These are phyloP conservation scores for Barbus barbus DNA, from an alignment of 2,113 vertebrate genomes.

Conservation along the genomic window DNA sequence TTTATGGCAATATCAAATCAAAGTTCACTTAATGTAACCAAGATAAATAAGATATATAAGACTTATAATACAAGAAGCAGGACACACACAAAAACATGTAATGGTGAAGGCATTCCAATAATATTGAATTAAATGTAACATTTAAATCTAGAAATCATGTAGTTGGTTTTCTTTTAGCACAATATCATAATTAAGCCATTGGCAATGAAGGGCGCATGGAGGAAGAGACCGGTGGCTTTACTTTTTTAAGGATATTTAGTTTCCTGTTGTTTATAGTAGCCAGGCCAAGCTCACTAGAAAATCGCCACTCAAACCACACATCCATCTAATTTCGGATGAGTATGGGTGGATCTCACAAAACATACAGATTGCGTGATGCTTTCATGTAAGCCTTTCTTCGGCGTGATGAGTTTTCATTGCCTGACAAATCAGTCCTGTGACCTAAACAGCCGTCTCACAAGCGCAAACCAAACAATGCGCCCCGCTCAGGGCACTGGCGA, in stretches of 20 bases:
- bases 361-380: constrained; percentile 50
- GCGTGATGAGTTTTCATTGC: constrained; percentile 48
- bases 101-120: background rate
- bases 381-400: constrained; percentile 29
- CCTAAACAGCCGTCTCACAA: constrained; percentile 30
- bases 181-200: background rate
- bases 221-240: background rate
- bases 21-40: background rate
- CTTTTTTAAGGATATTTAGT: constrained; percentile 1
- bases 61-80: background rate
- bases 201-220: background rate
- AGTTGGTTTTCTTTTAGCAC: background rate
- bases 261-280: constrained; percentile 34
- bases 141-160: background rate
- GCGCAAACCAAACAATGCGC: constrained; percentile 54
- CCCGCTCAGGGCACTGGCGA: constrained; percentile 33
- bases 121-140: background rate
- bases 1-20: background rate
- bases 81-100: background rate
- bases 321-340: constrained; percentile 59
- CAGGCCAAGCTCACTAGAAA: constrained; percentile 36
- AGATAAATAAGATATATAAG: constrained; percentile 1
- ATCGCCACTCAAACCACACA: constrained; percentile 48
- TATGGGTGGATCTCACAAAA: constrained; percentile 46
- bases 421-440: constrained; percentile 38